Percentiles rank a stretch among this genome's conserved stretches.
phyloP scores from a whole-genome alignment of 2,113 vertebrate genomes.

The Dendrocopos noguchii region DNA sequence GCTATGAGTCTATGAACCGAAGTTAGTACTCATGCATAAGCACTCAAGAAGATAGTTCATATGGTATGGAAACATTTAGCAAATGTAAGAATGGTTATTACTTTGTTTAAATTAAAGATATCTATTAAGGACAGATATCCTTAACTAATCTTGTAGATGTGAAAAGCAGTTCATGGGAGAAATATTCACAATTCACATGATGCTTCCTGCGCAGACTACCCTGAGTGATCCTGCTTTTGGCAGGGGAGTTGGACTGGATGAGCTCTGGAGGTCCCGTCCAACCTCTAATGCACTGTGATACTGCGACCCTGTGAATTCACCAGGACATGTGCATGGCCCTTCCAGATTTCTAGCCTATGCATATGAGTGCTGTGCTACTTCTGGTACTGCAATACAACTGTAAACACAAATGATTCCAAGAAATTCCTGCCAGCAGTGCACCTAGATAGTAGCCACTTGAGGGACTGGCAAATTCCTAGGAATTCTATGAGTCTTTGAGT shows the following conservation, averaged over 20 bases:
- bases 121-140: background rate
- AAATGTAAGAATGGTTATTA: background rate
- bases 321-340: too few relatives aligned
- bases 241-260: too few relatives aligned
- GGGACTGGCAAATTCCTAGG: background rate
- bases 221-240: too few relatives aligned
- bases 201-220: too few relatives aligned
- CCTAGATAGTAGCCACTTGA: background rate
- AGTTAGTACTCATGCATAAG: background rate
- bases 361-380: background rate
- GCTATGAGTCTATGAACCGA: too few relatives aligned
- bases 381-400: conserved; percentile 15
- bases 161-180: background rate
- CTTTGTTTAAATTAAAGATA: background rate
- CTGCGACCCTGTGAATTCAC: too few relatives aligned
- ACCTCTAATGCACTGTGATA: too few relatives aligned
- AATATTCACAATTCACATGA: background rate
- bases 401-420: background rate
- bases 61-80: background rate
- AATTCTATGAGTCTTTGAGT: background rate
- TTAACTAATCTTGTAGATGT: background rate
- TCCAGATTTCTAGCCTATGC: background rate
- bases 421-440: background rate
- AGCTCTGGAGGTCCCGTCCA: too few relatives aligned
- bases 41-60: background rate